These are phyloP conservation scores for Arizona elegans DNA, from an alignment of 2,113 vertebrate genomes.

Conservation along the genomic window DNA sequence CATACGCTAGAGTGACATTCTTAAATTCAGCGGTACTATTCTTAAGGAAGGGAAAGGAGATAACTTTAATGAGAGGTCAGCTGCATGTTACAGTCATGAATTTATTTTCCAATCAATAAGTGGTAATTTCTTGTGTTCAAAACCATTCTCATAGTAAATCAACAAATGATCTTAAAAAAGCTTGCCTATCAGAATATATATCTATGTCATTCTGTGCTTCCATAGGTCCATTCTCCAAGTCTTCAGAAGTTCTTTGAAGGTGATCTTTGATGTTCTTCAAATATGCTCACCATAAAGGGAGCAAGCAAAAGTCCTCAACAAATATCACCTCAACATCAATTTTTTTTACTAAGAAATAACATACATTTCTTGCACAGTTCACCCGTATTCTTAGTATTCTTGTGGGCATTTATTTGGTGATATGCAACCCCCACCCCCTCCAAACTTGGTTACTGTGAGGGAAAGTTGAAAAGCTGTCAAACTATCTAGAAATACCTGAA, in stretches of 20 bases:
- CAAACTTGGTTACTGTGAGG: neutral
- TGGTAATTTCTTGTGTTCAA: neutral
- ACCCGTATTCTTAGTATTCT: neutral
- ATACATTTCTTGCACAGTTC: neutral
- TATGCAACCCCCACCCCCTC: neutral
- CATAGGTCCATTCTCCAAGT: neutral
- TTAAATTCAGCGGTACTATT: neutral
- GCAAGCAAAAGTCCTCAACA: neutral
- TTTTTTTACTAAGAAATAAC: neutral
- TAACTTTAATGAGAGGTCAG: neutral
- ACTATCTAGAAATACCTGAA: neutral
- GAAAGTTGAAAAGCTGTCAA: neutral
- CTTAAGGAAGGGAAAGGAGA: neutral
- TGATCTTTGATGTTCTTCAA: neutral
- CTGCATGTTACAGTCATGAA: neutral
- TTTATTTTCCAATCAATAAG: neutral
- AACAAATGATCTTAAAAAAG: neutral
- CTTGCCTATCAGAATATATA: neutral
- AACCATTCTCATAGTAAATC: neutral
- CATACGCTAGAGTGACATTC: neutral
- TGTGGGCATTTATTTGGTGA: neutral
- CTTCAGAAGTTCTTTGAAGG: neutral
- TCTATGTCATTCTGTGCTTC: neutral
- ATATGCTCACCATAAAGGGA: neutral
- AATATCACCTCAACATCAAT: neutral